phyloP scores from a whole-genome alignment of 2,888 invertebrate species.

The Drosophila nigricruria region DNA sequence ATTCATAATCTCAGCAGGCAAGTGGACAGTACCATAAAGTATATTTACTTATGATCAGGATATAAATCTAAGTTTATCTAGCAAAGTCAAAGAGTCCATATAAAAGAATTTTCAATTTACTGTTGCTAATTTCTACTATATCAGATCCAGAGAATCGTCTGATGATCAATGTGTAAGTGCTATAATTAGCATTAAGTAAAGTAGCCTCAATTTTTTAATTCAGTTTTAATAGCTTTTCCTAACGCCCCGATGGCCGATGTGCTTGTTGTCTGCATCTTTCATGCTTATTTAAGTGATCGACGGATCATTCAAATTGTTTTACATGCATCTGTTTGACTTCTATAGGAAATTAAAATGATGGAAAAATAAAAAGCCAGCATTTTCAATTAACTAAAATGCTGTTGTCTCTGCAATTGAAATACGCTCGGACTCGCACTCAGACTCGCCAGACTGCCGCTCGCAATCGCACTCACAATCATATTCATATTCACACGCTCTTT shows the following conservation, averaged over 20 bases:
- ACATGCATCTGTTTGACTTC: constrained; percentile 36
- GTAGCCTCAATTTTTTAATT: background rate
- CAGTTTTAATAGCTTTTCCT: background rate
- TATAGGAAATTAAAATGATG: constrained; percentile 63
- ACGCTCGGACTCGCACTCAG: constrained; percentile 6
- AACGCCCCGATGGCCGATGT: constrained; percentile 15
- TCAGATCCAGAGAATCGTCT: background rate
- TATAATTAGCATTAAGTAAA: background rate
- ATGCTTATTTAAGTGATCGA: constrained; percentile 26
- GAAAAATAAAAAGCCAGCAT: constrained; percentile 47
- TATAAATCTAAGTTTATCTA: too few species aligned
- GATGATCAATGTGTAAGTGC: background rate
- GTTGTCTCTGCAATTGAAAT: constrained; percentile 68
- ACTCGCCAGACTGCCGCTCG: background rate
- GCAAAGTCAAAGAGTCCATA: too few species aligned
- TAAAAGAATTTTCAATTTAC: background rate
- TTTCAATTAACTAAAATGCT: constrained; percentile 73
- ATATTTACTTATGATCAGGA: background rate
- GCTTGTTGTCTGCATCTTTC: background rate
- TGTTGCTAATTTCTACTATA: background rate
- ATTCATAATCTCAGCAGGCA: too few species aligned
- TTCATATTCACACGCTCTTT: constrained; percentile 79
- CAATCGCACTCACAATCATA: constrained; percentile 35
- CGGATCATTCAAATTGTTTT: constrained; percentile 48
- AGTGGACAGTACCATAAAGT: too few species aligned